phyloP scores from a whole-genome alignment of 2,797 vertebrate genomes.

The Rhadinocentrus ornatus region DNA sequence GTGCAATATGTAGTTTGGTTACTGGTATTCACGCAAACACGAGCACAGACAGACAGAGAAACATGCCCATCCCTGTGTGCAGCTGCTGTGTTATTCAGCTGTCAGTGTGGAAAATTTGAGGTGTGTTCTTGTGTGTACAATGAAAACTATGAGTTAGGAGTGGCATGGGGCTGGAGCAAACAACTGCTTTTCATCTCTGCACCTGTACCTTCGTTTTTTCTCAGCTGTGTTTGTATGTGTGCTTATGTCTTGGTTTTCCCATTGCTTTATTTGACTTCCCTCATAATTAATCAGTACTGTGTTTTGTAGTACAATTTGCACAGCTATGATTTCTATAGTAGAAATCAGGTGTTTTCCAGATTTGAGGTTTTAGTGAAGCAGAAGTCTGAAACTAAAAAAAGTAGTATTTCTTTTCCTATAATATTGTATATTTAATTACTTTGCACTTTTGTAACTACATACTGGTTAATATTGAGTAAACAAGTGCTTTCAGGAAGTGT shows the following conservation, averaged over 20 bases:
- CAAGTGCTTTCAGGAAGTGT: too few species aligned
- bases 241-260: slow-evolving; percentile 4
- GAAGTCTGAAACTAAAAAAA: slow-evolving; percentile 3
- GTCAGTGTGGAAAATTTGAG: slow-evolving; percentile 65
- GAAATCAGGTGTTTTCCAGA: background rate
- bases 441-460: too few species aligned
- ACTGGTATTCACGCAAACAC: slow-evolving; percentile 30
- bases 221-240: slow-evolving; percentile 14
- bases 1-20: slow-evolving; percentile 40
- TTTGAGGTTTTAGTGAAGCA: slow-evolving; percentile 1
- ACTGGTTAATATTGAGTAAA: too few species aligned
- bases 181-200: slow-evolving; percentile 52
- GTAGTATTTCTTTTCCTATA: background rate
- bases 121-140: slow-evolving; percentile 67
- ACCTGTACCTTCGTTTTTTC: slow-evolving; percentile 37
- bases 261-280: background rate
- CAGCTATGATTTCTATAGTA: background rate
- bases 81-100: slow-evolving; percentile 75
- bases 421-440: background rate
- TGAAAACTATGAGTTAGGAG: slow-evolving; percentile 54
- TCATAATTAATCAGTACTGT: background rate
- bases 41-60: slow-evolving; percentile 37
- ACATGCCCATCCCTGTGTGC: slow-evolving; percentile 67
- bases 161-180: slow-evolving; percentile 50
- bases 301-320: slow-evolving; percentile 9